Base-by-base conservation (phyloP, 2,888 invertebrate genomes). In the Scaptodrosophila latifasciaeformis region DNA sequence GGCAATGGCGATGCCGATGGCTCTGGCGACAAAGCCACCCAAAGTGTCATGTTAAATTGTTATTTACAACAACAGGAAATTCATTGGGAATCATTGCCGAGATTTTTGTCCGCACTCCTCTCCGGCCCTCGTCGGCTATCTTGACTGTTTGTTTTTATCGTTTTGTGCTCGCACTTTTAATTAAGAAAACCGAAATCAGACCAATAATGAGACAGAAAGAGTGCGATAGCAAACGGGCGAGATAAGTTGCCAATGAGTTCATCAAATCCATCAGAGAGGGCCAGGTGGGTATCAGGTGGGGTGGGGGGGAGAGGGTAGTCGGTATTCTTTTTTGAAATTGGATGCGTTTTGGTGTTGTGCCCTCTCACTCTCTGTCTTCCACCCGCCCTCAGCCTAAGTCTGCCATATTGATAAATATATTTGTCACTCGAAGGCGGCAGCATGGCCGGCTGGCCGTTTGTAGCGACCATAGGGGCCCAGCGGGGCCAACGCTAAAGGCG, bases 51-150 rank as follows among this genome's bases (percentile, higher is more conserved):
- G 69, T 75, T 76, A 60, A 70, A 76, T 76, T 76, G 81, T 75
- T 76, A 78, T 76, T 80, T 70, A 76, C 76, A 76, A 77, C 79
- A 75, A 79, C 70, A 74, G 78, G 70, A 80, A 80, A 80, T 64
- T 68, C 72, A 76, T 61, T 64, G 57, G 61, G 67, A 65, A 49
- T 57, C 49, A 58, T 54, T 44, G 29, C 51, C 48, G 34, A n/a
- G n/a, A n/a, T n/a, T 60, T 65, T 43, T 49, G 13, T 39, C 42
- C 12, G 40, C 52, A 42, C 44, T 34, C 15, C 15, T 1, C 42
- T 39, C n/a, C 46, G 49, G 29, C 21, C 40, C 24, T 15, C 31
- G 15, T 12, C 40, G 13, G 13, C 42, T 44, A 13, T 47, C 24
- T 19, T 42, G 46, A 31, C 30, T 51, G 19, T 9, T 21, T 43